These are phyloP conservation scores for Anoplius nigerrimus DNA, from an alignment of 2,888 invertebrate species.

Conservation along the genomic window DNA sequence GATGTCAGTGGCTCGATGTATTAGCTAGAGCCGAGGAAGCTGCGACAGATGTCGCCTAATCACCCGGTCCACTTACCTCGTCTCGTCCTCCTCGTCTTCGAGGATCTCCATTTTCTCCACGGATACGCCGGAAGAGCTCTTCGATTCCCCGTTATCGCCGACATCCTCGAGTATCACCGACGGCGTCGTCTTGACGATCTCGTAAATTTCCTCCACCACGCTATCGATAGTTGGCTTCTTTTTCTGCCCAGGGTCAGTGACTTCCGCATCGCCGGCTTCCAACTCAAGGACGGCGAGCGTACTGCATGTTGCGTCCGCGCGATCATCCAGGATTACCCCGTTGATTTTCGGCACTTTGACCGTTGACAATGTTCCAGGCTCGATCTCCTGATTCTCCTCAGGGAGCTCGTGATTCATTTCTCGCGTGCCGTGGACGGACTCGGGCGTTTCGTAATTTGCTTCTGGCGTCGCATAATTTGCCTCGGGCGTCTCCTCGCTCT, in stretches of 20 bases:
- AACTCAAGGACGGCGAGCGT: background rate
- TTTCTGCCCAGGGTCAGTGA: constrained; percentile 21
- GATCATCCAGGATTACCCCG: background rate
- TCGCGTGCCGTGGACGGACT: constrained; percentile 36
- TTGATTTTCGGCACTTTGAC: background rate
- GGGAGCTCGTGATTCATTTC: constrained; percentile 48
- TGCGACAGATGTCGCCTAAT: too few relatives aligned
- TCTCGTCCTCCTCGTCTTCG: constrained; percentile 65
- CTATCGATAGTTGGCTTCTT: constrained; percentile 56
- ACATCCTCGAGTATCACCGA: constrained; percentile 29
- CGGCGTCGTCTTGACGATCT: constrained; percentile 53
- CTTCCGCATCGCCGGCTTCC: background rate
- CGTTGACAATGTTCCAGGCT: background rate
- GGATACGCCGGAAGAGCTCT: constrained; percentile 26
- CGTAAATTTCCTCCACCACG: constrained; percentile 59
- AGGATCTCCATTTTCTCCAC: constrained; percentile 51
- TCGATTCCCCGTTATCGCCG: constrained; percentile 36
- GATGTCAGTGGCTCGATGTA: too few relatives aligned
- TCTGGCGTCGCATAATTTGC: constrained; percentile 60
- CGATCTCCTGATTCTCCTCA: constrained; percentile 32
- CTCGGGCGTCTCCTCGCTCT: constrained; percentile 62
- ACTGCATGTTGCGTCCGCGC: too few relatives aligned
- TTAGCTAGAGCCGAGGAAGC: too few relatives aligned
- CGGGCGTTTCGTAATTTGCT: constrained; percentile 57
- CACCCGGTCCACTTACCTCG: constrained; percentile 49